Base-by-base conservation (phyloP, 1,140 invertebrate species). In the Galleria mellonella region DNA sequence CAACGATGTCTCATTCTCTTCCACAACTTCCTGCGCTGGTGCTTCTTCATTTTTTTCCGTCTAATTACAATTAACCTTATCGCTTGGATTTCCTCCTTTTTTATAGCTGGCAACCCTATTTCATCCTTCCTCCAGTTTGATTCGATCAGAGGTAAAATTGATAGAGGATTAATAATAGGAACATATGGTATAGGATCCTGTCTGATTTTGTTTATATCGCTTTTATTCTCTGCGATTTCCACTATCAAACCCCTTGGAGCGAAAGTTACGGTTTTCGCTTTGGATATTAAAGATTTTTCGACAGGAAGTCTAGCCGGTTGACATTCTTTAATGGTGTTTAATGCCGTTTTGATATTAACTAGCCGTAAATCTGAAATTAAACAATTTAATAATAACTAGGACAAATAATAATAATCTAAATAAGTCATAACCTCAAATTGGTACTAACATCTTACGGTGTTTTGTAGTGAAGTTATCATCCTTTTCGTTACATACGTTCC, bases 31-130 rank as follows among this genome's bases (percentile, higher is more conserved):
- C 71, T 92, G 32, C 93, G 84, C 71, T 96, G 94, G 63, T 96
- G 95, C 62, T 92, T 94, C 66, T 92, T 95, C 92, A 97, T 96
- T 83, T 97, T 97, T 29, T 89, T 90, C 33, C 90, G 87, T 31
- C 95, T 89, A 33, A 96, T 96, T 0, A 92, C 90, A 60, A 96
- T 92, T 29, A 96, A 68, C 38, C 92, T 83, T 0, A 88, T 89
- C 0, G 94, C 94, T 64, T 92, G 88, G 64, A 92, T 94, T 38
- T 87, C 83, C 27, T 77, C 75, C 10, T 73, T 54, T 7, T 55
- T 47, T 4, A 69, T 42, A 0, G 79, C 51, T 6, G 86, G 86
- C 10, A 83, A 37, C 12, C 71, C 77, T 38, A 85, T 71, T 37
- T 82, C 82, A 58, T 82, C 71, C 43, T 74, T 78, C 13, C 52